Conservation (phyloP, 1,140 invertebrate species). For the Polypedilum pembai region DNA sequence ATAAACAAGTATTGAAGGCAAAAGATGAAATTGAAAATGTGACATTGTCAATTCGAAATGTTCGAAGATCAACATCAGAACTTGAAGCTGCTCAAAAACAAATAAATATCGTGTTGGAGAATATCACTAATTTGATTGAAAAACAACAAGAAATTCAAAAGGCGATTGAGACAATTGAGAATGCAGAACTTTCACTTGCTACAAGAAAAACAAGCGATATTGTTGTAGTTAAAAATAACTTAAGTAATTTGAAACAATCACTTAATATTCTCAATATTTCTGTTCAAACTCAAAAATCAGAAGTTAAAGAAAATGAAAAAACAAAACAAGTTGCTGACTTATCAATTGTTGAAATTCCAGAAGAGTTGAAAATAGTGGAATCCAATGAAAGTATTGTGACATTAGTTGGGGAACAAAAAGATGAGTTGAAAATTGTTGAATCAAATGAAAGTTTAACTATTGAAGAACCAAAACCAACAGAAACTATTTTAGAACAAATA, state of each 20-base stretch:
- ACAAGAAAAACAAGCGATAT: not conserved
- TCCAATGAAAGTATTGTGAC: not conserved
- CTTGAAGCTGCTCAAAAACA: not conserved
- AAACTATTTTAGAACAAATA: not conserved
- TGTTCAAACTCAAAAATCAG: not conserved
- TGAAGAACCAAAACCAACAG: conserved; percentile 32
- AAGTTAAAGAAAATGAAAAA: not conserved
- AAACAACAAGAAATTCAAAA: not conserved
- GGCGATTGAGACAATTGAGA: not conserved
- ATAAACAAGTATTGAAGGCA: conserved; percentile 28
- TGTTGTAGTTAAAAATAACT: not conserved
- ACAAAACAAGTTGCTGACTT: not conserved
- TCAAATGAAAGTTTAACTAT: conserved; percentile 22
- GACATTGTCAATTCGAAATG: conserved; percentile 31
- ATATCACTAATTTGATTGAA: not conserved
- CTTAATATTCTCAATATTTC: not conserved
- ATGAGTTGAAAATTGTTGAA: conserved; percentile 4
- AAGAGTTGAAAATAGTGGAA: not conserved
- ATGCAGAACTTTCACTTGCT: not conserved
- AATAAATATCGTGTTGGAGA: not conserved
- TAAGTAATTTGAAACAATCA: not conserved
- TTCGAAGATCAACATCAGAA: conserved; percentile 33
- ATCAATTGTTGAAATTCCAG: not conserved
- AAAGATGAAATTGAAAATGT: conserved; percentile 32
- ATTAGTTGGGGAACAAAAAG: not conserved